Evolutionary conservation across 1,140 invertebrate genomes (phyloP), one percentile per base, ranked within the genome.

Genomic region (Lepidotrigona ventralis): DNA sequence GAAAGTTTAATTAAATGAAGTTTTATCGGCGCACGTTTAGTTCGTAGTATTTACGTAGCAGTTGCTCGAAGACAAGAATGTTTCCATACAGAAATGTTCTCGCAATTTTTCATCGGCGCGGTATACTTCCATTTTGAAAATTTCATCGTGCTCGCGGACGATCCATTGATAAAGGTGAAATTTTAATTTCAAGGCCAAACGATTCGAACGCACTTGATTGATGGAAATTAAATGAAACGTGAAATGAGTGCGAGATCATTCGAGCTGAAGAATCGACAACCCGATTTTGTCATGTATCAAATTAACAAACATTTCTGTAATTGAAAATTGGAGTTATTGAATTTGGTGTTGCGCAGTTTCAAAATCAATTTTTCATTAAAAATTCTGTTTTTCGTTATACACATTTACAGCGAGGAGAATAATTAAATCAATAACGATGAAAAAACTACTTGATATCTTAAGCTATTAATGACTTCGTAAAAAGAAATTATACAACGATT

Each of bases 1-100:
- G 21, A 29, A 29, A 53, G 19, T 64, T 80, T 73, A 80, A 80
- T 80, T 80, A 63, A 73, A 73, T 39, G 21, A 4, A 56, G 39
- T 46, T 68, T 6, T 21, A 17, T n/a, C 9, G 29, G 33, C 14
- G 19, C n/a, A 19, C n/a, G 14, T 71, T 71, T 29, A 17, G 53
- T 72, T 63, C 19, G 8, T 33, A 58, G 46, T 33, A 63, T 73
- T 73, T 73, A 63, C 14, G 15, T 15, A 46, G 6, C 6, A 46
- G 6, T n/a, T 9, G 39, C 39, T 17, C 15, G 21, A 6, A 53
- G n/a, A 46, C 39, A 15, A n/a, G 23, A 71, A 29, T n/a, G 39
- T 14, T 46, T 11, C 8, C 21, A 4, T 0, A 1, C 8, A 17
- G 23, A 12, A 5, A 71, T 15, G 69, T 71, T 71, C 11, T 17